Conservation (phyloP, 2,888 invertebrate species). For the Cephonodes hylas region DNA sequence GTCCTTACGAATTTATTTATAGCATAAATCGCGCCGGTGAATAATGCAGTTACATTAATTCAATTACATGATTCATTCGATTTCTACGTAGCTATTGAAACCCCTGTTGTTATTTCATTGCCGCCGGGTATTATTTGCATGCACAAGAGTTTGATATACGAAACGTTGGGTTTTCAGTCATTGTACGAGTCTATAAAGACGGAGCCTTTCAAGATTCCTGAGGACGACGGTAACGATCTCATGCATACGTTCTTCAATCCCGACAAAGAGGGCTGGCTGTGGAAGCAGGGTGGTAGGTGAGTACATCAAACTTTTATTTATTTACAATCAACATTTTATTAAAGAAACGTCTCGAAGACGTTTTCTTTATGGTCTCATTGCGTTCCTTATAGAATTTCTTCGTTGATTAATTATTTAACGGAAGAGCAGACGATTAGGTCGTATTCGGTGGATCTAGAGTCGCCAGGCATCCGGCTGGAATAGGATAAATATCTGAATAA, state of each 20-base stretch:
- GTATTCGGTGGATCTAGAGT: too few relatives aligned
- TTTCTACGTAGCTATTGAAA: background rate
- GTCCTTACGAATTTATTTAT: background rate
- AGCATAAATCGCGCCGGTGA: background rate
- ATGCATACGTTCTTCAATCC: conserved; percentile 99
- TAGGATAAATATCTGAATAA: too few relatives aligned
- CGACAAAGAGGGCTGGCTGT: conserved; percentile 99
- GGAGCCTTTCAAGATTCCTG: conserved; percentile 99
- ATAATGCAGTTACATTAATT: conserved; percentile 3
- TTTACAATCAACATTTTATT: too few relatives aligned
- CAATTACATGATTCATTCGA: background rate
- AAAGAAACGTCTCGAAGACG: too few relatives aligned
- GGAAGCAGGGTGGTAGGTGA: conserved; percentile 95
- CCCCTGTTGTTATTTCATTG: background rate
- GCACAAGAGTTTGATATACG: background rate
- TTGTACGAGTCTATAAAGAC: conserved; percentile 99
- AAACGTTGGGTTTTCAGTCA: conserved; percentile 81
- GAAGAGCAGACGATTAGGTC: too few relatives aligned
- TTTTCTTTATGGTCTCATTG: background rate
- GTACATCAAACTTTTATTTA: conserved; percentile 10
- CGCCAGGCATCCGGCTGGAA: too few relatives aligned
- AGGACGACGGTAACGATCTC: conserved; percentile 99
- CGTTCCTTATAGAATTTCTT: background rate
- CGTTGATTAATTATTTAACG: background rate
- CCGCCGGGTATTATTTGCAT: background rate